Percentiles rank a stretch among this genome's conserved stretches.
Conservation (phyloP, 2,113 vertebrate species). For the Odocoileus hemionus region DNA sequence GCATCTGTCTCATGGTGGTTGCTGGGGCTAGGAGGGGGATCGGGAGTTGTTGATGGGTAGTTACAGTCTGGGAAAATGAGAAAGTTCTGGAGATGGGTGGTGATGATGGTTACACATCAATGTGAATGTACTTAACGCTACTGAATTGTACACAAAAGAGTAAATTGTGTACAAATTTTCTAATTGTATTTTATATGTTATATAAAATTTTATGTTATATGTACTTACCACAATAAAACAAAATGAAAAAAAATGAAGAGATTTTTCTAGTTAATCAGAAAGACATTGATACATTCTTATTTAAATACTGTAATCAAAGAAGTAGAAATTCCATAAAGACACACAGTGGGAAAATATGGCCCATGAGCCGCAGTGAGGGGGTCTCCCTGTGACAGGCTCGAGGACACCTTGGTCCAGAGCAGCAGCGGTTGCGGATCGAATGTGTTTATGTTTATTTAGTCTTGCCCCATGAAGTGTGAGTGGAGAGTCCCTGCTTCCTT, state of each 20-base stretch:
- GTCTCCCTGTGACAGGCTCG: background rate
- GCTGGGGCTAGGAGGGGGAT: background rate
- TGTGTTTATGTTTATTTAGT: background rate
- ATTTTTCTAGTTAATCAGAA: background rate
- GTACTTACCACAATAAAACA: background rate
- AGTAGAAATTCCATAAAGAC: background rate
- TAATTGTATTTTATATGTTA: too few relatives aligned
- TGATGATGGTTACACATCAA: background rate
- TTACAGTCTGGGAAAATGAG: background rate
- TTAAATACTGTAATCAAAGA: background rate
- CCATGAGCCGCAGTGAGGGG: background rate
- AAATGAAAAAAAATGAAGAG: background rate
- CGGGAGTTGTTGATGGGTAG: background rate
- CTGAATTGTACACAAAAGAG: background rate
- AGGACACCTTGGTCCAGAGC: background rate
- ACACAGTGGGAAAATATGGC: background rate
- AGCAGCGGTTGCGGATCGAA: background rate
- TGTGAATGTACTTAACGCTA: rapidly evolving
- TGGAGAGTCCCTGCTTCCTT: background rate
- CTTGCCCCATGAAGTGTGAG: background rate
- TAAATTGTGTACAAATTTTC: background rate
- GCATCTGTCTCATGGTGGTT: background rate
- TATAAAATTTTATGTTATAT: background rate
- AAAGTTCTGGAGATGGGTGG: background rate
- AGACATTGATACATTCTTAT: background rate